phyloP scores from a whole-genome alignment of 2,888 invertebrate genomes.

The Sarcophaga carnaria region DNA sequence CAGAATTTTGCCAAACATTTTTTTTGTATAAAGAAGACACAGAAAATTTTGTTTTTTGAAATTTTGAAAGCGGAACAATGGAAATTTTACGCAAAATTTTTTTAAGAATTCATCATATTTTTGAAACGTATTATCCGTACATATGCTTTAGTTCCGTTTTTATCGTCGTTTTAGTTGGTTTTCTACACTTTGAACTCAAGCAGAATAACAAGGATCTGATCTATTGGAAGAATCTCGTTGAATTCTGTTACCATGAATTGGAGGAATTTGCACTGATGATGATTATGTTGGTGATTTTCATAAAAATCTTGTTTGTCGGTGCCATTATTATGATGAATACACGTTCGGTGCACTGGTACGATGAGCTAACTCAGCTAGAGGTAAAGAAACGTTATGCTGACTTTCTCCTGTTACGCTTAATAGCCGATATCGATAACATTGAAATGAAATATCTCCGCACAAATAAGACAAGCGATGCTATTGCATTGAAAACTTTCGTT shows the following conservation, averaged over 20 bases:
- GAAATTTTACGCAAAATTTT: slow-evolving; percentile 62
- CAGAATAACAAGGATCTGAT: slow-evolving; percentile 72
- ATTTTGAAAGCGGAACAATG: slow-evolving; percentile 51
- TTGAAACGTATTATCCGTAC: slow-evolving; percentile 70
- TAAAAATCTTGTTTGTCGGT: slow-evolving; percentile 68
- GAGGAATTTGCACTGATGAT: slow-evolving; percentile 70
- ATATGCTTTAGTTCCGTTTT: slow-evolving; percentile 69
- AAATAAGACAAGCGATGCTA: slow-evolving; percentile 67
- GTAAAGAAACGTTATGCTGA: slow-evolving; percentile 80
- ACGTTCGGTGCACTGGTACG: slow-evolving; percentile 71
- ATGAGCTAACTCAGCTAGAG: slow-evolving; percentile 74
- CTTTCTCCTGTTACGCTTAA: slow-evolving; percentile 77
- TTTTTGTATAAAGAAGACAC: neutral
- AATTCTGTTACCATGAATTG: slow-evolving; percentile 67
- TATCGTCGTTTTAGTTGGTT: slow-evolving; percentile 69
- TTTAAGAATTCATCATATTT: slow-evolving; percentile 70
- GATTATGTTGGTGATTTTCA: slow-evolving; percentile 69
- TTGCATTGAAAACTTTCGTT: slow-evolving; percentile 73
- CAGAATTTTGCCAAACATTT: neutral
- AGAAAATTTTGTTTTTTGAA: neutral
- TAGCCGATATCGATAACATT: slow-evolving; percentile 77
- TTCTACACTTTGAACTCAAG: slow-evolving; percentile 73
- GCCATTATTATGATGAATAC: slow-evolving; percentile 72
- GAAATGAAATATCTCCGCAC: slow-evolving; percentile 74
- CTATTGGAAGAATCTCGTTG: slow-evolving; percentile 71